phyloP scores from a whole-genome alignment of 2,113 vertebrate species.

The Myotis yumanensis region DNA sequence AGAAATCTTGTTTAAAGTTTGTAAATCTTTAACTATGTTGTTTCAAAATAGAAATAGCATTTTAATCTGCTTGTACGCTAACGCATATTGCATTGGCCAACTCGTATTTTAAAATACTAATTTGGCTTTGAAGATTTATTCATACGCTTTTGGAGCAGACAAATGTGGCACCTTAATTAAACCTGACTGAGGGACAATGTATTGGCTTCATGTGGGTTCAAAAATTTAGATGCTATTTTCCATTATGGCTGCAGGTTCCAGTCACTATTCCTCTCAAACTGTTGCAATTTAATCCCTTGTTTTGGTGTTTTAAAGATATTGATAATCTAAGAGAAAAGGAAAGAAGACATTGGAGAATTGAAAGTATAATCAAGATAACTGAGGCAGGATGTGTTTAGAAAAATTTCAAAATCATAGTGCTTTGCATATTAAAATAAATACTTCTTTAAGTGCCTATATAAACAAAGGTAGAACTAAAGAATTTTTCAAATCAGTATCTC shows the following conservation, averaged over 20 bases:
- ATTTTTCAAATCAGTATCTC: not conserved
- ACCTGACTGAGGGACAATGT: constrained; percentile 46
- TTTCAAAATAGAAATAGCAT: constrained; percentile 48
- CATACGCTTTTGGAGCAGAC: not conserved
- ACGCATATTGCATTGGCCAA: constrained; percentile 15
- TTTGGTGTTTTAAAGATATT: not conserved
- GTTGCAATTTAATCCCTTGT: not conserved
- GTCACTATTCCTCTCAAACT: not conserved
- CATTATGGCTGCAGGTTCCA: not conserved
- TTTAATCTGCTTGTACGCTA: constrained; percentile 18
- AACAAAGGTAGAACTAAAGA: not conserved
- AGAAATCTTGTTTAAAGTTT: constrained; percentile 49
- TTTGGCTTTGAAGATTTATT: constrained; percentile 62
- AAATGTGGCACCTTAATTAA: constrained; percentile 53
- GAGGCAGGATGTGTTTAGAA: not conserved
- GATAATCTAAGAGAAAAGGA: not conserved
- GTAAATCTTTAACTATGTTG: constrained; percentile 16
- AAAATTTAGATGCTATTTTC: constrained; percentile 45
- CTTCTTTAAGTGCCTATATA: not conserved
- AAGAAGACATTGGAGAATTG: not conserved
- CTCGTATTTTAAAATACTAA: constrained; percentile 64
- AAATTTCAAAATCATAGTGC: not conserved
- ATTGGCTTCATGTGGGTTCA: constrained; percentile 28
- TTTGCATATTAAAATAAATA: constrained; percentile 14
- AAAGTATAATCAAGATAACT: not conserved